Conservation (phyloP, 2,888 invertebrate genomes). For the Heliothis peltigera region DNA sequence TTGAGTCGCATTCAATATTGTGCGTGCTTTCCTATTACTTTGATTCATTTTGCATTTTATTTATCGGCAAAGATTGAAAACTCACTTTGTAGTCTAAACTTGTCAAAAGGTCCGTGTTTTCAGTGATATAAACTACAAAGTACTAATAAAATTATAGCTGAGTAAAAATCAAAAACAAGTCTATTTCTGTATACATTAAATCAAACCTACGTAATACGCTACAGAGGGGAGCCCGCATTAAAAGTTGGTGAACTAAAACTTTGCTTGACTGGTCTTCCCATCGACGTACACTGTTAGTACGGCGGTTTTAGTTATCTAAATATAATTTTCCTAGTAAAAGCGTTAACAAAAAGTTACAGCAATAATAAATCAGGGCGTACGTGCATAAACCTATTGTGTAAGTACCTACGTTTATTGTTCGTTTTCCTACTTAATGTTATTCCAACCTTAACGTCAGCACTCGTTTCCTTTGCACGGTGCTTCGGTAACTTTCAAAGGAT, state of each 20-base stretch:
- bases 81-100: constrained; percentile 1
- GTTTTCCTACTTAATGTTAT: constrained; percentile 55
- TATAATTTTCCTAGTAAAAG: constrained; percentile 45
- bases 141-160: no score
- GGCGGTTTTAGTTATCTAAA: constrained; percentile 44
- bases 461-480: constrained; percentile 54
- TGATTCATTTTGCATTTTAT: constrained; percentile 24
- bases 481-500: constrained; percentile 46
- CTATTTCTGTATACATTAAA: constrained; percentile 16
- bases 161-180: background rate
- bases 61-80: background rate
- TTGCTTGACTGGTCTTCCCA: constrained; percentile 51
- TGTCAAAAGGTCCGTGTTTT: constrained; percentile 2
- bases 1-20: constrained; percentile 46
- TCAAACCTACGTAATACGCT: background rate
- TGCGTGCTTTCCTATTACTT: constrained; percentile 37
- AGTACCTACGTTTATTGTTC: constrained; percentile 52
- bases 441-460: constrained; percentile 54
- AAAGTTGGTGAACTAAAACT: constrained; percentile 59
- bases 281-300: constrained; percentile 43
- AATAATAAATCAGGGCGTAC: constrained; percentile 50
- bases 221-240: constrained; percentile 61
- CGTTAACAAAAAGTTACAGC: constrained; percentile 40
- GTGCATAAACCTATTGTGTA: constrained; percentile 44
- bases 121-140: no score